Evolutionary conservation across 2,888 invertebrate genomes (phyloP), one percentile per base, ranked within the genome.

Genomic region (Tetropium fuscum): DNA sequence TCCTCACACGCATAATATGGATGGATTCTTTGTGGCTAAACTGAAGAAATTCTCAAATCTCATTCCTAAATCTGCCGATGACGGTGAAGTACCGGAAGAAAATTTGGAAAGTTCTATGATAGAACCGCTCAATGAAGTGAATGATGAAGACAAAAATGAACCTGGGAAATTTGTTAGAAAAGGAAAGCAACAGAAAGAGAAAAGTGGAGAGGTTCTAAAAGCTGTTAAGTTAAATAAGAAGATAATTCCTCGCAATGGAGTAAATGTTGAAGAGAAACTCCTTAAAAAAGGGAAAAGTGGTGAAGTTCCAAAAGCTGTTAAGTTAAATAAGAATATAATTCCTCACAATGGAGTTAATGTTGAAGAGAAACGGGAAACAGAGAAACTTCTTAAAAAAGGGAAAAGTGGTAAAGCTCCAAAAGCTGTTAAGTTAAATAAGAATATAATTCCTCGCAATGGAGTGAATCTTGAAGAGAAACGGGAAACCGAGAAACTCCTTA

Each of bases 11-110:
- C 97, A 99, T 80, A 99, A 99, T 79, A 95, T 99, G 93, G 99
- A 99, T 83, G 99, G 99, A 2, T 99, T 99, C 82, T 99, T 92
- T 84, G 97, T 99, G 1, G 98, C 98, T 0, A 99, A 99, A 83
- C 82, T 99, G 8, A 96, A 97, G 83, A 99, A 99, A 79, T 92
- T 97, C 79, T 95, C 94, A 0, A 95, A 97, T 83, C 86, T 88
- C 8, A 74, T 76, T 36, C 66, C 83, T 67, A 71, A 80, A 60
- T 58, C 74, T 58, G 60, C 51, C 4, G 66, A 70, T 18, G 69
- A 71, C 22, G 72, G 72, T 22, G 69, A 70, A 20, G 62, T 72
- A 49, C 6, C 7, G 3, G 83, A 83, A 71, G 83, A 83, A 64
- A 83, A 82, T 36, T 82, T 83, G 59, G 83, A 84, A 19, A 82